Percentiles rank a stretch among this genome's conserved stretches.
These are phyloP conservation scores for Pangasianodon hypophthalmus DNA, from an alignment of 2,113 vertebrate genomes.

Conservation along the genomic window DNA sequence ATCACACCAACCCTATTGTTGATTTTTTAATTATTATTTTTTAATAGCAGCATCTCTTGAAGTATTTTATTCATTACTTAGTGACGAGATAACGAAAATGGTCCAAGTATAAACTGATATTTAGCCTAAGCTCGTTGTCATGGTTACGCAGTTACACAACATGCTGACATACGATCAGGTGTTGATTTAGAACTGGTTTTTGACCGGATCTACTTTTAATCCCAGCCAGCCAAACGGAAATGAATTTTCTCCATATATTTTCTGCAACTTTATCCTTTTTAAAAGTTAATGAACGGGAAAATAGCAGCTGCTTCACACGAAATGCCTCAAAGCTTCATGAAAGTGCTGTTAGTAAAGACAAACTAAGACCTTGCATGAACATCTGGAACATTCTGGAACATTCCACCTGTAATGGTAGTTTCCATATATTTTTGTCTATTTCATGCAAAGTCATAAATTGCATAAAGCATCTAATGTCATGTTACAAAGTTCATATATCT, in stretches of 20 bases:
- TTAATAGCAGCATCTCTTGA: neutral
- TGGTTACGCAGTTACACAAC: neutral
- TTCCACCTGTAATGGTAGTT: neutral
- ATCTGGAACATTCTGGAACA: neutral
- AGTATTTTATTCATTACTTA: neutral
- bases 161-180: neutral
- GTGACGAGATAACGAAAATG: too few species aligned
- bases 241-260: too few species aligned
- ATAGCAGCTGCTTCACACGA: too few species aligned
- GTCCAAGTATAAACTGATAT: neutral
- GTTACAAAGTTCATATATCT: too few species aligned
- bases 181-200: neutral
- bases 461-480: neutral
- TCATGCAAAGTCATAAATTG: neutral
- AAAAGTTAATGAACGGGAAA: too few species aligned
- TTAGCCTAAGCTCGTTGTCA: neutral
- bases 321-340: too few species aligned
- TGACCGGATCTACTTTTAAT: too few species aligned
- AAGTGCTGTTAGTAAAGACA: neutral
- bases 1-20: too few species aligned
- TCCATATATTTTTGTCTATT: neutral
- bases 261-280: too few species aligned
- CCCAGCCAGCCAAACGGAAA: too few species aligned
- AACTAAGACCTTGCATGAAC: neutral
- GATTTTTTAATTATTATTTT: too few species aligned